Base-by-base conservation (phyloP, 2,888 invertebrate species). In the Ormyrus thymus region DNA sequence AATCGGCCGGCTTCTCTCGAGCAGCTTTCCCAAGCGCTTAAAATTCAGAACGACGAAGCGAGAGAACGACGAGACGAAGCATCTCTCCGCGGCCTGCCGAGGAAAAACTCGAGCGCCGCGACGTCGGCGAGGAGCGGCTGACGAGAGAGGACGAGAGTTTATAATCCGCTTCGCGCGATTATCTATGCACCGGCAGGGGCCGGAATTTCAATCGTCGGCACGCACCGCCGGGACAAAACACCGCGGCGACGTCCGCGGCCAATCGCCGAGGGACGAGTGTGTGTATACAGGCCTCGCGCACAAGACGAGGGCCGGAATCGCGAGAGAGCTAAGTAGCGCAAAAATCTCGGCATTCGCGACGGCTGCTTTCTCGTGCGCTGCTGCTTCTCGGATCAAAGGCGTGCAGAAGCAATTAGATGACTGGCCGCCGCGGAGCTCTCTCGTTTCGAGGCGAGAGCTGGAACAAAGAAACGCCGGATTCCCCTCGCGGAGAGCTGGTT, bases 381-480 rank as follows among this genome's bases (percentile, higher is more conserved):
- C 7, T 10, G 62, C 0, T 53, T 7, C 43, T 29, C 48, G 61
- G 69, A 78, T 78, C 64, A 55, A 64, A 66, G 64, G 69, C 78
- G 72, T 74, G 74, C 69, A 70, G 68, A 55, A 79, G 55, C 68
- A 66, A 79, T 79, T 79, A 79, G 79, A 76, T 71, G 75, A 79
- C 71, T 79, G 76, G 74, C 13, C 43, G n/a, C 61, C 29, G 4
- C 29, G 29, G 29, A 29, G 29, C 29, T 29, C 29, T 29, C 29
- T 29, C 29, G 29, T 29, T 29, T 29, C 29, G 29, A 29, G 29
- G 29, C 29, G 4, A 29, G 29, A 29, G 29, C 29, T n/a, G 51
- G 55, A 50, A 61, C 74, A 75, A 81, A 83, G 83, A 79, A 83
- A 81, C 82, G 71, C 81, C 76, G 80, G 71, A 81, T 79, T 78